These are phyloP conservation scores for Limnephilus auricula DNA, from an alignment of 2,888 invertebrate genomes.

Conservation along the genomic window DNA sequence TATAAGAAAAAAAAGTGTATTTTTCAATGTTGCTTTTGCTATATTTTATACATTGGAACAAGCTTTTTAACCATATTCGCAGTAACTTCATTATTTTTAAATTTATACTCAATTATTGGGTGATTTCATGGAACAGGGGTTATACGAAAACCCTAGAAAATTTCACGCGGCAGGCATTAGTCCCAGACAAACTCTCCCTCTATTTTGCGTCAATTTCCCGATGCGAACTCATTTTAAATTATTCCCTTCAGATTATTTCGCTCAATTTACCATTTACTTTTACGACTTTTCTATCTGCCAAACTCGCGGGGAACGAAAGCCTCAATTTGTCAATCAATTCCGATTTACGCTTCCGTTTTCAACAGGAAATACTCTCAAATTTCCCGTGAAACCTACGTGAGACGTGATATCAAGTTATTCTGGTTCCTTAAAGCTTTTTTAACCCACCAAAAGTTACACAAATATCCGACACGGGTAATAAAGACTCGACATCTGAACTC, in stretches of 20 bases:
- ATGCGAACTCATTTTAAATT: slow-evolving; percentile 12
- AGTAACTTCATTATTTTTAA: neutral
- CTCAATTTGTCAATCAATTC: slow-evolving; percentile 57
- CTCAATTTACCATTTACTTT: slow-evolving; percentile 62
- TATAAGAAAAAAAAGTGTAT: too few species aligned
- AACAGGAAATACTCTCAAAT: neutral
- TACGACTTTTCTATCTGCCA: slow-evolving; percentile 45
- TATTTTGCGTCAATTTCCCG: neutral
- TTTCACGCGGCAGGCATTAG: neutral
- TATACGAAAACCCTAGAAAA: neutral
- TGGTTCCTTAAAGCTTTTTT: neutral
- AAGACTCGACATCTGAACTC: neutral
- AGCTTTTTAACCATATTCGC: neutral
- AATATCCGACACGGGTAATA: neutral
- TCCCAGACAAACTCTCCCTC: neutral
- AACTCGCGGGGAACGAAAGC: neutral
- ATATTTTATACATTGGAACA: neutral
- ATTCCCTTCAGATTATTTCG: slow-evolving; percentile 62
- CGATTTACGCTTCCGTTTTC: slow-evolving; percentile 41
- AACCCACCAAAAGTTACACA: neutral
- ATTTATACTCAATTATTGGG: neutral
- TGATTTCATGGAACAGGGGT: neutral
- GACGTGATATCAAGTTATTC: slow-evolving; percentile 4
- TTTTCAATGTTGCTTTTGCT: neutral
- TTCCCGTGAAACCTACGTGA: neutral